These are phyloP conservation scores for Clivina fossor DNA, from an alignment of 2,888 invertebrate genomes.

Conservation along the genomic window DNA sequence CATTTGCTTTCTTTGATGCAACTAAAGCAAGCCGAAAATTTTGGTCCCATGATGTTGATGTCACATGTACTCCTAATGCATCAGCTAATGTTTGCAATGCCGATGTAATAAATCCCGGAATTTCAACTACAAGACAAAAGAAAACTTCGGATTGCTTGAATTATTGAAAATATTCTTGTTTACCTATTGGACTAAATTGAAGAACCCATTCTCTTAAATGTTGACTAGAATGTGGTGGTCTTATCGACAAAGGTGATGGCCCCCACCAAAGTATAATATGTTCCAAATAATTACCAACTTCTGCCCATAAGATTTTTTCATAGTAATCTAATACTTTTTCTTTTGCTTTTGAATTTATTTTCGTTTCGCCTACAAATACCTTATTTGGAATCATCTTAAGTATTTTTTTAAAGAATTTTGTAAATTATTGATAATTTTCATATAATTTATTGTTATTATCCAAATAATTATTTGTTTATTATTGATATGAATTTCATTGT, in stretches of 20 bases:
- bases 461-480: too few relatives aligned
- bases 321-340: constrained; percentile 69
- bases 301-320: constrained; percentile 76
- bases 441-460: too few relatives aligned
- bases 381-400: too few relatives aligned
- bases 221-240: constrained; percentile 65
- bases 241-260: constrained; percentile 68
- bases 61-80: constrained; percentile 75
- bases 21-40: constrained; percentile 59
- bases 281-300: constrained; percentile 77
- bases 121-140: constrained; percentile 44
- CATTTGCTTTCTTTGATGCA: constrained; percentile 51
- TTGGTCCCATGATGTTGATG: constrained; percentile 81
- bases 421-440: not conserved
- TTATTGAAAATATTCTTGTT: not conserved
- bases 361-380: constrained; percentile 60
- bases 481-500: too few relatives aligned
- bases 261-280: constrained; percentile 87
- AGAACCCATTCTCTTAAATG: constrained; percentile 66
- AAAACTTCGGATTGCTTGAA: not conserved
- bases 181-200: constrained; percentile 62
- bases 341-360: constrained; percentile 62
- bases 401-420: constrained; percentile 1
- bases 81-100: constrained; percentile 75
- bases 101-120: constrained; percentile 69